Evolutionary conservation across 2,888 invertebrate genomes (phyloP).

Genomic region (Sesamia inferens): DNA sequence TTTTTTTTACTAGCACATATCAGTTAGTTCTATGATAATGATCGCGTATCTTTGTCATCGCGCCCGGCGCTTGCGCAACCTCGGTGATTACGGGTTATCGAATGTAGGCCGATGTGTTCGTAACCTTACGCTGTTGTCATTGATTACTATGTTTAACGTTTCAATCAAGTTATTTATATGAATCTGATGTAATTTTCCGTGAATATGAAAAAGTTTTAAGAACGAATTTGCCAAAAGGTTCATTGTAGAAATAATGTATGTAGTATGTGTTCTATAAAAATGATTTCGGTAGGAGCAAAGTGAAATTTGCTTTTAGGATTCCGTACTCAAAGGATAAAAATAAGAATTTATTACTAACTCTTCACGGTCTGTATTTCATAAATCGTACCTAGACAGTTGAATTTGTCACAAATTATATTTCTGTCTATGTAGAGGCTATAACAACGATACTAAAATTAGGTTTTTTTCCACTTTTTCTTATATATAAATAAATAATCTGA

Average conservation of each 20-base stretch:
- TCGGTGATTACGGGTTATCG: constrained; percentile 50
- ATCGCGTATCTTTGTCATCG: constrained; percentile 51
- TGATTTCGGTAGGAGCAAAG: neutral
- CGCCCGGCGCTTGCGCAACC: constrained; percentile 48
- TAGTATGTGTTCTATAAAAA: neutral
- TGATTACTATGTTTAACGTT: constrained; percentile 12
- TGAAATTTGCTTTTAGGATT: neutral
- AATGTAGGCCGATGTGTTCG: constrained; percentile 51
- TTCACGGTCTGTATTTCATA: too few species aligned
- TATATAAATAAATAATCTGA: neutral
- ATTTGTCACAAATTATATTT: too few species aligned
- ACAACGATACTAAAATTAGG: too few species aligned
- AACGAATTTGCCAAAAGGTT: neutral
- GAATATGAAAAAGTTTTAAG: neutral
- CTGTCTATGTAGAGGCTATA: too few species aligned
- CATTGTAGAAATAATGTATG: neutral
- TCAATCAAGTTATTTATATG: constrained; percentile 5
- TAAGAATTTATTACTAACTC: too few species aligned
- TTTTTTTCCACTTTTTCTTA: neutral
- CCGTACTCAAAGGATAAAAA: too few species aligned
- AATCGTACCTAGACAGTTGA: too few species aligned
- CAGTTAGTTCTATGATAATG: constrained; percentile 45
- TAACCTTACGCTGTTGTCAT: constrained; percentile 40
- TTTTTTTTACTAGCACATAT: constrained; percentile 25
- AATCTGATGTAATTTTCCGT: constrained; percentile 18